Evolutionary conservation across 2,888 invertebrate species (phyloP).

Genomic region (Dysmachus trigonus): DNA sequence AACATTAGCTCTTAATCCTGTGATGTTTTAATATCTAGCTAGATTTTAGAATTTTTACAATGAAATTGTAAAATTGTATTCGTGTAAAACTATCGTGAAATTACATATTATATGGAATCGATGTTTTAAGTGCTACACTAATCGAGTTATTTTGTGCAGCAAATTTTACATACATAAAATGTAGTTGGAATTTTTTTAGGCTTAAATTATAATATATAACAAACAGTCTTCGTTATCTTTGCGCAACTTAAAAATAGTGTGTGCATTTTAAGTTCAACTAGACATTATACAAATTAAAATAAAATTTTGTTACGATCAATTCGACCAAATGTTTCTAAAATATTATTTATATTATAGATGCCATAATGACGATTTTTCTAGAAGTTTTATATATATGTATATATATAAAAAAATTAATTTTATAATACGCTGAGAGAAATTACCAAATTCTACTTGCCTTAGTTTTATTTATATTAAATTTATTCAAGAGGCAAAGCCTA

Average conservation of each 20-base stretch:
- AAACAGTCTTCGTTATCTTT: constrained; percentile 14
- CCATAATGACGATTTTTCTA: neutral
- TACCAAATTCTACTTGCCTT: neutral
- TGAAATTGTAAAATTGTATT: neutral
- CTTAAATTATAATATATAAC: neutral
- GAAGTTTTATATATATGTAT: neutral
- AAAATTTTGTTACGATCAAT: neutral
- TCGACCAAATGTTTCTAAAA: neutral
- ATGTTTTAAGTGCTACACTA: constrained; percentile 10
- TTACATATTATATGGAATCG: constrained; percentile 3
- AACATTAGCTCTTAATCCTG: constrained; percentile 35
- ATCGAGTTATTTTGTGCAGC: neutral
- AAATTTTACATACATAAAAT: constrained; percentile 7
- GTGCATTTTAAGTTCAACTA: neutral
- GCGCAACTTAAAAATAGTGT: neutral
- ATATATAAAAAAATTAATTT: neutral
- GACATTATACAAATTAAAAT: neutral
- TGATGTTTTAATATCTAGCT: constrained; percentile 42
- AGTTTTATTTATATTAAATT: neutral
- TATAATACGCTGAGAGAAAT: neutral
- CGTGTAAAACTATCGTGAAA: neutral
- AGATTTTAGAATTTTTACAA: constrained; percentile 31
- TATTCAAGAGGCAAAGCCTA: neutral
- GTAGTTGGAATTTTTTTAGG: neutral
- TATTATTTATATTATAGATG: neutral